Conservation (phyloP, 1,140 invertebrate species). For the Eulimnadia texana region DNA sequence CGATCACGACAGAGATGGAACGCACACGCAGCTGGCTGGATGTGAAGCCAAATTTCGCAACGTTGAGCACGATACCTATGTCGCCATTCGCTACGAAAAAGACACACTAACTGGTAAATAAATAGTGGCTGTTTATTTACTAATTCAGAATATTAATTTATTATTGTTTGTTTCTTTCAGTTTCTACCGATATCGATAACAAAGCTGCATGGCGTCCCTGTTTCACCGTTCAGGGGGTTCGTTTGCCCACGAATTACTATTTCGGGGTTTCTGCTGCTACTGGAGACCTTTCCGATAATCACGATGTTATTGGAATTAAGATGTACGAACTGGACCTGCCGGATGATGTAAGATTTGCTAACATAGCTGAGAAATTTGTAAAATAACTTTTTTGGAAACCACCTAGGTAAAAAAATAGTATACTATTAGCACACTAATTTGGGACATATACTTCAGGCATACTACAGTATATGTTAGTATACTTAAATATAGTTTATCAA, state of each 20-base stretch:
- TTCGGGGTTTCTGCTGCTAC: slow-evolving; percentile 91
- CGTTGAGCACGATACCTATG: slow-evolving; percentile 74
- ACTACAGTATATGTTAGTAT: too few species aligned
- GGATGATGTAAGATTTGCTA: slow-evolving; percentile 47
- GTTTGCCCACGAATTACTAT: slow-evolving; percentile 87
- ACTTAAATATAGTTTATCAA: too few species aligned
- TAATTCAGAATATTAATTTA: too few species aligned
- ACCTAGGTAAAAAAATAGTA: not conserved
- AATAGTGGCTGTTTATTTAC: not conserved
- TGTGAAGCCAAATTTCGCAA: slow-evolving; percentile 91
- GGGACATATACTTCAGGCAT: too few species aligned
- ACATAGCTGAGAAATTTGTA: not conserved
- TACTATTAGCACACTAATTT: not conserved
- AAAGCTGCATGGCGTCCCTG: slow-evolving; percentile 90
- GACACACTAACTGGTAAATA: slow-evolving; percentile 71
- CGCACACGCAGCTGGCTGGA: slow-evolving; percentile 87
- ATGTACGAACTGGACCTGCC: slow-evolving; percentile 72
- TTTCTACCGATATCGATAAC: slow-evolving; percentile 79
- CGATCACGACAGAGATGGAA: slow-evolving; percentile 96
- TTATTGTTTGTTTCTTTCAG: slow-evolving; percentile 33
- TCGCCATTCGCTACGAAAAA: slow-evolving; percentile 81
- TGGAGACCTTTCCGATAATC: slow-evolving; percentile 91
- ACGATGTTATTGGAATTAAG: slow-evolving; percentile 85
- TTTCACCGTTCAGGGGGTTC: slow-evolving; percentile 73
- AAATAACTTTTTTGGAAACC: not conserved